Conservation (phyloP, 2,113 vertebrate genomes). For the Syngnathus floridae region DNA sequence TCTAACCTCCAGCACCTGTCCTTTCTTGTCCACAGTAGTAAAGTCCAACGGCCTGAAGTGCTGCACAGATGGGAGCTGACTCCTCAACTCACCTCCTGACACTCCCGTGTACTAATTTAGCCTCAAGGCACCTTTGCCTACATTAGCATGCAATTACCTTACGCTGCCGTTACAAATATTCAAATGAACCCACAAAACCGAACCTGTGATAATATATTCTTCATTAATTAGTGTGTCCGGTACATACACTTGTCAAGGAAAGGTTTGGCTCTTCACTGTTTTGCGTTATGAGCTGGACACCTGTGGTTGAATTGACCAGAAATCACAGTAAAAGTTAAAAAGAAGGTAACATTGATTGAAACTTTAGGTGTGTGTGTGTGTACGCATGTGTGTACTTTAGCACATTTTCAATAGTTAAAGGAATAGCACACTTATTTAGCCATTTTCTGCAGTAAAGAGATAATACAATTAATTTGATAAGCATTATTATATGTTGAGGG, state of each 20-base stretch:
- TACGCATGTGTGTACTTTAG: not conserved
- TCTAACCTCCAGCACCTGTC: slow-evolving; percentile 42
- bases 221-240: not conserved
- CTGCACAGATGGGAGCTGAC: slow-evolving; percentile 53
- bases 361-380: too few species aligned
- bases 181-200: not conserved
- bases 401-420: too few species aligned
- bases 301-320: not conserved
- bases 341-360: too few species aligned
- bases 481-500: too few species aligned
- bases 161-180: slow-evolving; percentile 29
- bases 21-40: slow-evolving; percentile 47
- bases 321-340: not conserved
- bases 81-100: slow-evolving; percentile 49
- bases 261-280: not conserved
- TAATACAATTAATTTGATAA: too few species aligned
- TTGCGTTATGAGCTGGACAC: not conserved
- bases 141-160: slow-evolving; percentile 51
- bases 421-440: too few species aligned
- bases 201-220: not conserved
- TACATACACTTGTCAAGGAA: not conserved
- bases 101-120: slow-evolving; percentile 47
- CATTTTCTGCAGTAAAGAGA: too few species aligned
- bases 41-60: slow-evolving; percentile 31
- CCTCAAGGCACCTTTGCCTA: slow-evolving; percentile 47